These are phyloP conservation scores for Lichenostomus cassidix DNA, from an alignment of 2,113 vertebrate species.

Conservation along the genomic window DNA sequence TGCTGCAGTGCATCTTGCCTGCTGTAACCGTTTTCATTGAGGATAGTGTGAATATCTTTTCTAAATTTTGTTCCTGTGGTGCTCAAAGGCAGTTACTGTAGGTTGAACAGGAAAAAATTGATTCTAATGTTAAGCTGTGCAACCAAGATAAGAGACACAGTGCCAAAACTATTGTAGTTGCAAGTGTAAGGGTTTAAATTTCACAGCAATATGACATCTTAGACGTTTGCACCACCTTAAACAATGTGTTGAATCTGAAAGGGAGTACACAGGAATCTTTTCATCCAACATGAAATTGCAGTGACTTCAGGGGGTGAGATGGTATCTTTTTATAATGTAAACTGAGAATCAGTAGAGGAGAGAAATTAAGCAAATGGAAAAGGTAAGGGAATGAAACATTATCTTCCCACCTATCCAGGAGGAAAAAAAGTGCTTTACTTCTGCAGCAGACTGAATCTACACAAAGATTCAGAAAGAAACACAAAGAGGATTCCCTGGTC, in stretches of 20 bases:
- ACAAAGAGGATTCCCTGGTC: background rate
- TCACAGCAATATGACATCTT: background rate
- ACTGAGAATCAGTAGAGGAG: background rate
- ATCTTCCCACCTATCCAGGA: background rate
- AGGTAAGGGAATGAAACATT: background rate
- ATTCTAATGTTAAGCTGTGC: background rate
- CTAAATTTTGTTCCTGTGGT: background rate
- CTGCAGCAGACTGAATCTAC: background rate
- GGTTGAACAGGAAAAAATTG: background rate
- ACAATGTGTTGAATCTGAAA: background rate
- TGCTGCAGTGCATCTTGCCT: background rate
- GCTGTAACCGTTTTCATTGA: background rate
- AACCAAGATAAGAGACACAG: background rate
- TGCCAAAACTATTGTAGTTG: background rate
- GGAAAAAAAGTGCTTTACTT: background rate
- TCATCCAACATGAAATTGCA: background rate
- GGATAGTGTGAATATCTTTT: background rate
- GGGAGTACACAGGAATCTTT: background rate
- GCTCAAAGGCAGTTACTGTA: background rate
- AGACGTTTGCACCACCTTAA: background rate
- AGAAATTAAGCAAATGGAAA: background rate
- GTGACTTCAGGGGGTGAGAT: background rate
- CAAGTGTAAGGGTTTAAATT: background rate
- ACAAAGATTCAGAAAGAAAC: too few species aligned
- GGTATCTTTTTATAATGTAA: background rate